These are phyloP conservation scores for Diarsia brunnea DNA, from an alignment of 2,888 invertebrate species.

Conservation along the genomic window DNA sequence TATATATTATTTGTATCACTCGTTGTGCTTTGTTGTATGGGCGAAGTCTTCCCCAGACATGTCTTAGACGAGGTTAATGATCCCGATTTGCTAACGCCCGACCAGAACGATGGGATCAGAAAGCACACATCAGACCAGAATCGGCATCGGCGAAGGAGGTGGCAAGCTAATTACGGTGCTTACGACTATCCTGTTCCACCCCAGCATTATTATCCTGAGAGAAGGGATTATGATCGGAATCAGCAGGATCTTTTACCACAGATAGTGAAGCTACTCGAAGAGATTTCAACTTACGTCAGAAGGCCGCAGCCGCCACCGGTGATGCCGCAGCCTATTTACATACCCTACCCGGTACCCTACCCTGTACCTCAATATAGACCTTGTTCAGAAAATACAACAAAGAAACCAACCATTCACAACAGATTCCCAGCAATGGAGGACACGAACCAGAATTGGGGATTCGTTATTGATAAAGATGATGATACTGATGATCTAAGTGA, in stretches of 20 bases:
- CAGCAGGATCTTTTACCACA: constrained; percentile 77
- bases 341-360: constrained; percentile 80
- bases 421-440: constrained; percentile 79
- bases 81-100: constrained; percentile 58
- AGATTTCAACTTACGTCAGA: constrained; percentile 76
- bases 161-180: constrained; percentile 76
- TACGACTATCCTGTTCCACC: constrained; percentile 75
- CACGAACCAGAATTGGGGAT: constrained; percentile 80
- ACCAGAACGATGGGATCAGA: constrained; percentile 59
- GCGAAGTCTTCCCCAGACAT: constrained; percentile 74
- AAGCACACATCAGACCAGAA: constrained; percentile 67
- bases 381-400: constrained; percentile 66
- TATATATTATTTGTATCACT: constrained; percentile 73
- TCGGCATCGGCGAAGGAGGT: constrained; percentile 78
- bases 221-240: constrained; percentile 75
- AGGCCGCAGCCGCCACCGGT: constrained; percentile 71
- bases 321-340: constrained; percentile 81
- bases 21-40: constrained; percentile 72
- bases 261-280: constrained; percentile 80
- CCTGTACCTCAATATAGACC: constrained; percentile 70
- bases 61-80: constrained; percentile 69
- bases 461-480: constrained; percentile 67
- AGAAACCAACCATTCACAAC: constrained; percentile 65
- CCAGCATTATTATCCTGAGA: constrained; percentile 73
- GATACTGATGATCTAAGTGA: constrained; percentile 71